Evolutionary conservation across 2,888 invertebrate genomes (phyloP).

Genomic region (Torymus auratus): DNA sequence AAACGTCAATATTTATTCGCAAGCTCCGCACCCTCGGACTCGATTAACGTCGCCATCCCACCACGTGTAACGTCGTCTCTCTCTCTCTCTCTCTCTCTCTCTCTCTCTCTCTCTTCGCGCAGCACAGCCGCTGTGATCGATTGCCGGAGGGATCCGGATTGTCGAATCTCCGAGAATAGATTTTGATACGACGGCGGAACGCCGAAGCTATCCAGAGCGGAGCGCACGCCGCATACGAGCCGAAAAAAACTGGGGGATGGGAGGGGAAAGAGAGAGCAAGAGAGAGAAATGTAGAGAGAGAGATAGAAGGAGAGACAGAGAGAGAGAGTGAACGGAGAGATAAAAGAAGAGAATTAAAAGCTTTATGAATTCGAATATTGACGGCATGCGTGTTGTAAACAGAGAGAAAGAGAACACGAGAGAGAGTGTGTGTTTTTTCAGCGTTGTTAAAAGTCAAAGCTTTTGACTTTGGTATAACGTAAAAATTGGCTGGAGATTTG

Average conservation of each 20-base stretch:
- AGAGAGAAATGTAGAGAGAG: neutral
- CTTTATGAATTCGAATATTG: slow-evolving; percentile 1
- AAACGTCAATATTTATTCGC: slow-evolving; percentile 15
- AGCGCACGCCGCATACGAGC: no score
- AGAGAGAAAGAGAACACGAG: neutral
- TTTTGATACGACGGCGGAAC: slow-evolving; percentile 26
- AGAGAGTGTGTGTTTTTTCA: no score
- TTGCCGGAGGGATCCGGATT: slow-evolving; percentile 22
- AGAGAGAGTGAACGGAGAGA: neutral
- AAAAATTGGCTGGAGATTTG: no score
- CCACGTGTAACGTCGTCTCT: neutral
- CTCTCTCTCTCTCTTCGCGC: no score
- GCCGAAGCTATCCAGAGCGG: no score
- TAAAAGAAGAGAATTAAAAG: slow-evolving; percentile 6
- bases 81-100: no score
- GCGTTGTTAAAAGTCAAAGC: no score
- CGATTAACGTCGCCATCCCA: neutral
- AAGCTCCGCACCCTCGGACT: neutral
- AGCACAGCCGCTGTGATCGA: slow-evolving; percentile 29
- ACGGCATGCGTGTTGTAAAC: neutral
- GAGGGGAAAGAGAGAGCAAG: no score
- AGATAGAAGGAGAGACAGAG: neutral
- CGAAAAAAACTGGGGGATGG: no score
- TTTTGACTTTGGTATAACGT: no score
- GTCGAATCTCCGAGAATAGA: slow-evolving; percentile 52